Conservation (phyloP, 2,113 vertebrate species). For the Cygnus buccinator region DNA sequence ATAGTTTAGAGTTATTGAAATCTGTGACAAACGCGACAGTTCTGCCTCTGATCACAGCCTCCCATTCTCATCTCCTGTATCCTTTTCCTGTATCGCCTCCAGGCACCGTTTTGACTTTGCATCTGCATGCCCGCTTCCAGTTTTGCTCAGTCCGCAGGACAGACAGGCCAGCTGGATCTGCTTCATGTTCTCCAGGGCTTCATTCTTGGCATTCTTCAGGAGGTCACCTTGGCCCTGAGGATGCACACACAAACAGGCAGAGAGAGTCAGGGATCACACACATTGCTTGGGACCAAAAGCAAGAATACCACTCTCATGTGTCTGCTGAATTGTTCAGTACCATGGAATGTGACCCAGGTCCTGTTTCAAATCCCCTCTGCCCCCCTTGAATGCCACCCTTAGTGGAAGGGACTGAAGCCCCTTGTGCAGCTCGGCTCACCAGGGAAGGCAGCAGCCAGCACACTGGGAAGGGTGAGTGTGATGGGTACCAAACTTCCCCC, state of each 20-base stretch:
- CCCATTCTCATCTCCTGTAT: conserved; percentile 74
- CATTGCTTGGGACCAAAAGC: rapidly evolving
- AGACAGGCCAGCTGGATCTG: conserved; percentile 94
- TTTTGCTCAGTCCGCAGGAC: conserved; percentile 86
- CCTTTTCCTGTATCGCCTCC: conserved; percentile 81
- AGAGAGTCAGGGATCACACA: conserved; percentile 12
- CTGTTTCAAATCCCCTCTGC: neutral
- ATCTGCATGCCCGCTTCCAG: conserved; percentile 33
- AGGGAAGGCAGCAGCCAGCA: neutral
- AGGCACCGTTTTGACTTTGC: conserved; percentile 78
- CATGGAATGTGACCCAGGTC: neutral
- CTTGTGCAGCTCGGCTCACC: neutral
- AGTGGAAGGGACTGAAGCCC: neutral
- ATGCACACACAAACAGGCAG: conserved; percentile 5
- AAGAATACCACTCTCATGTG: neutral
- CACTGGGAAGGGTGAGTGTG: neutral
- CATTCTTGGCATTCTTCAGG: conserved; percentile 90
- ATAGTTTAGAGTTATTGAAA: conserved; percentile 53
- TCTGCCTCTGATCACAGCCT: conserved; percentile 64
- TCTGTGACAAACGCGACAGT: neutral
- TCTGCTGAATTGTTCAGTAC: neutral
- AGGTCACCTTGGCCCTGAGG: conserved; percentile 93
- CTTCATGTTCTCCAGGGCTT: conserved; percentile 92
- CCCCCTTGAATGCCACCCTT: neutral
- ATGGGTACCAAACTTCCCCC: neutral